Conservation (phyloP, 2,797 vertebrate species). For the Acanthurus tractus region DNA sequence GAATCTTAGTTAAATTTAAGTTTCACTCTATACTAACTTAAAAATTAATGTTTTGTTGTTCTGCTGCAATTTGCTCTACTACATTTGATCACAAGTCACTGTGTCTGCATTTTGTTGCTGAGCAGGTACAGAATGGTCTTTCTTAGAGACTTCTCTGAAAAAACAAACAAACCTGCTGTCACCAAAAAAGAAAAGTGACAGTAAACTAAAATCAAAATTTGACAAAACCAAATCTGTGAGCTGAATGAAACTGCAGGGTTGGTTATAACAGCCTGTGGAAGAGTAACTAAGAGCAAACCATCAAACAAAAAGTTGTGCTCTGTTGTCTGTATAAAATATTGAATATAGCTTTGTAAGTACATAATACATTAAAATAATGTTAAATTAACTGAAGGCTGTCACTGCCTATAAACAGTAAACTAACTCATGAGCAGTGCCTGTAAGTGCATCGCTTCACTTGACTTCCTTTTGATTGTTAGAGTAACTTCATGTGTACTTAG, state of each 20-base stretch:
- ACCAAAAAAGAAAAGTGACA: too few relatives aligned
- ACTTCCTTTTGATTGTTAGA: constrained; percentile 13
- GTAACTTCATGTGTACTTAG: constrained; percentile 31
- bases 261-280: too few relatives aligned
- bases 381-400: background rate
- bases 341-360: background rate
- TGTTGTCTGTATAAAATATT: too few relatives aligned
- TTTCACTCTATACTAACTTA: background rate
- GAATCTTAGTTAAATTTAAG: background rate
- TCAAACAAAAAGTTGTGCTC: too few relatives aligned
- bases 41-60: too few relatives aligned
- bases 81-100: background rate
- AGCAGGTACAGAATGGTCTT: too few relatives aligned
- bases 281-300: too few relatives aligned
- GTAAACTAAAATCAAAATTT: too few relatives aligned
- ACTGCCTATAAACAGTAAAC: background rate
- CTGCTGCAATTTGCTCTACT: background rate
- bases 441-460: background rate
- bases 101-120: too few relatives aligned
- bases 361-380: background rate
- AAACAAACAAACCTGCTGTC: too few relatives aligned
- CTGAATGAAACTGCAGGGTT: too few relatives aligned
- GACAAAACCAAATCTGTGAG: background rate
- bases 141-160: too few relatives aligned
- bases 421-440: background rate